Base-by-base conservation (phyloP, 2,888 invertebrate species). In the Athetis lepigone region DNA sequence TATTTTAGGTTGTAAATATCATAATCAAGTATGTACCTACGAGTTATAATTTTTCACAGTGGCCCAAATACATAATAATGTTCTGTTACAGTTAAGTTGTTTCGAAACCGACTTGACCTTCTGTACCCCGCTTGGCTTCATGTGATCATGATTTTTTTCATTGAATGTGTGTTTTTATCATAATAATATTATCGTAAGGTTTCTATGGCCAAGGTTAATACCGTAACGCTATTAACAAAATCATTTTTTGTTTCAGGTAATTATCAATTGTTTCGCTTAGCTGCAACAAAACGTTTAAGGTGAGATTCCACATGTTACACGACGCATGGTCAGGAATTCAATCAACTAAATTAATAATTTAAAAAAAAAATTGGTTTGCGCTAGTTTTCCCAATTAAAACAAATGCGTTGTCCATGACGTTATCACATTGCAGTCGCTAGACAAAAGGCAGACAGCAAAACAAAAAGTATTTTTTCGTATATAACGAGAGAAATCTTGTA, bases 231-330 rank as follows among this genome's bases (percentile, higher is more conserved):
- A 68, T 75, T 84, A 75, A 81, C 49, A 61, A 58, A 69, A 71
- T 46, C 56, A 43, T 75, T 72, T 64, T 82, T 92, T 91, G 92
- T 94, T 94, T 84, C 94, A 94, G 94, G 94, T 94, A 92, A 88
- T 79, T 79, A 70, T 77, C 64, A 72, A 77, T 76, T 72, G 77
- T 55, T 47, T 75, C 73, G 64, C 67, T 75, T 47, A 70, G 56
- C 72, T 77, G 76, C 84, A 85, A 82, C 82, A 50, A 62, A 77
- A 75, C 80, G 82, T 85, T 86, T 84, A 82, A 85, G 92, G 92
- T 93, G 92, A 92, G 92, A 85, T 69, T 60, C 70, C 55, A 66
- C 49, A 45, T 56, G 33, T 55, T 77, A 27, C 29, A 51, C 55
- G 1, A 56, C 29, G 3, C 42, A 36, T 33, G 39, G 42, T 18